phyloP scores from a whole-genome alignment of 2,113 vertebrate genomes.

The Malurus elegans region DNA sequence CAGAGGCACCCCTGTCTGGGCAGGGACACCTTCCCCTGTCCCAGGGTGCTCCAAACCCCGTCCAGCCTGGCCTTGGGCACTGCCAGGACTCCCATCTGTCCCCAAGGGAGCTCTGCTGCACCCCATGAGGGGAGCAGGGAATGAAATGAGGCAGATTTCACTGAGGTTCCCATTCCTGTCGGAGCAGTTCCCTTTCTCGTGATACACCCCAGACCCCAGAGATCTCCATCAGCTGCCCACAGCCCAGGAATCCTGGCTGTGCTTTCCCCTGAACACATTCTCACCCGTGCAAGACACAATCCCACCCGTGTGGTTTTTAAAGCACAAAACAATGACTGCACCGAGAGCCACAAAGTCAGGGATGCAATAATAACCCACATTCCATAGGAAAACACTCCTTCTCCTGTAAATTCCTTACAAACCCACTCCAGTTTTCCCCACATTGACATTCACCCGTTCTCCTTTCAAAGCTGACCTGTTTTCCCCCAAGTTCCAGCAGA shows the following conservation, averaged over 20 bases:
- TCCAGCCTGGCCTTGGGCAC: neutral
- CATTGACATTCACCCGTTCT: rapidly evolving
- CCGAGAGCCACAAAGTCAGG: neutral
- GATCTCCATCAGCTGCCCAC: neutral
- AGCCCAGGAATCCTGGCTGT: neutral
- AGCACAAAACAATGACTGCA: rapidly evolving
- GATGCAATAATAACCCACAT: neutral
- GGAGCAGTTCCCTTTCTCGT: rapidly evolving
- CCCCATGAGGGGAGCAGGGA: rapidly evolving
- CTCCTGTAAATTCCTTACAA: rapidly evolving
- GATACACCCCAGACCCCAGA: neutral
- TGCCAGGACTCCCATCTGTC: rapidly evolving
- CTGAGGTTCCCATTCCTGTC: neutral
- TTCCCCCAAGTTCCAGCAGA: neutral
- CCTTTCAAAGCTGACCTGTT: neutral
- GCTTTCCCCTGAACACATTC: neutral
- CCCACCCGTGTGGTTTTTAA: too few species aligned
- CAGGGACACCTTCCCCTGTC: neutral
- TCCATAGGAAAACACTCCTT: rapidly evolving
- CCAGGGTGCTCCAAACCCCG: neutral
- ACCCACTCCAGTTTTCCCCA: rapidly evolving
- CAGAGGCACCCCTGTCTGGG: neutral
- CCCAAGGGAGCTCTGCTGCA: rapidly evolving
- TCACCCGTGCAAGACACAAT: rapidly evolving
- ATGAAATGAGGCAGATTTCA: rapidly evolving